Evolutionary conservation across 2,113 vertebrate genomes (phyloP), one percentile per base, ranked within the genome.

Genomic region (Smithornis capensis): DNA sequence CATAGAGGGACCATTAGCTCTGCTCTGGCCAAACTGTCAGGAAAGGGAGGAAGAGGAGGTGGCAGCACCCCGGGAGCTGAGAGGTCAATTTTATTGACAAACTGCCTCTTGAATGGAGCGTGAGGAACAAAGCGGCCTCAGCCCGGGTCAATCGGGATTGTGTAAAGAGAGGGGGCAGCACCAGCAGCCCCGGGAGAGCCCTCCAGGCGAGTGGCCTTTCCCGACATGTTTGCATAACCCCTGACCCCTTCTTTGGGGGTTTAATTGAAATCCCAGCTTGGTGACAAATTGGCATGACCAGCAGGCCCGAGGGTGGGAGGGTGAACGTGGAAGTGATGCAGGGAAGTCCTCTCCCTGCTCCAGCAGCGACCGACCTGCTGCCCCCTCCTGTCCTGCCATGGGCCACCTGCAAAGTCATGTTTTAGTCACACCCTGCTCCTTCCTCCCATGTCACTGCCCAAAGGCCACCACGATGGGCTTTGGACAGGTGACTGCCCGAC

Each of bases 211-310:
- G 92, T 92, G 94, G 92, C 95, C 96, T 94, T 76, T 88, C 65
- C 90, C 50, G n/a, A 52, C 7, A 1, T 96, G 96, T 97, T 97
- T 97, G 94, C 67, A 31, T 96, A 96, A 97, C 96, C 96, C 65
- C 79, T 96, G 96, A 96, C 94, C 95, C 69, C 38, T 92, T 62
- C 90, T 95, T 95, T 95, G 5, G 94, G 90, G 80, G 37, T 91
- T 83, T 93, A 92, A 95, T 97, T 97, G 94, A 95, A 95, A 90
- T 84, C 90, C 78, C 81, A 86, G 78, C 93, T 88, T 35, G 93
- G 81, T 93, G 95, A 97, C 96, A 97, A 97, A 97, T 97, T 95
- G 94, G 78, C 95, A 94, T 95, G 94, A 91, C 91, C 91, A 52
- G 59, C 10, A 2, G 73, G 90, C 67, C 2, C 1, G 70, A 63